Percentiles rank a stretch among this genome's conserved stretches.
Evolutionary conservation across 2,888 invertebrate genomes (phyloP).

Genomic region (Conchocele bisecta): DNA sequence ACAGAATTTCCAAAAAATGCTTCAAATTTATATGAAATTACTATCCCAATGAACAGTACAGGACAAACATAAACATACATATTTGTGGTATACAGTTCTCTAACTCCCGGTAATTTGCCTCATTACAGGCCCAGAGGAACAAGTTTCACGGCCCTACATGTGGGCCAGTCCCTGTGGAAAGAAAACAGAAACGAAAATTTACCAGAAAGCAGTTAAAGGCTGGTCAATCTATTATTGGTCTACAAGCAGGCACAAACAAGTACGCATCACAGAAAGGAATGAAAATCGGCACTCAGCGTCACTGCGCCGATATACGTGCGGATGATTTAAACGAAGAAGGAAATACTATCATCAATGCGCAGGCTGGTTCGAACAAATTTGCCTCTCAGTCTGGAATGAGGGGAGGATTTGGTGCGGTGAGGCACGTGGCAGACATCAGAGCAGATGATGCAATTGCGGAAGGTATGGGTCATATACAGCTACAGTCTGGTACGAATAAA

Average conservation of each 20-base stretch:
- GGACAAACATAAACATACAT: no score
- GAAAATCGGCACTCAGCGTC: constrained; percentile 72
- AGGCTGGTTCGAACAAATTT: constrained; percentile 80
- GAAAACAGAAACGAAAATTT: constrained; percentile 73
- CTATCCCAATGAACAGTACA: no score
- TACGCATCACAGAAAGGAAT: constrained; percentile 80
- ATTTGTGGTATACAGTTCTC: no score
- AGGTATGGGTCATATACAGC: constrained; percentile 70
- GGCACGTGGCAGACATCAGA: constrained; percentile 75
- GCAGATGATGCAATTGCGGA: constrained; percentile 67
- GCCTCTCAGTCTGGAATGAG: constrained; percentile 76
- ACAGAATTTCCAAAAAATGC: no score
- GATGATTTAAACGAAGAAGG: constrained; percentile 76
- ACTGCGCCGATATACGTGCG: constrained; percentile 80
- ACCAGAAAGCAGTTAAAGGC: constrained; percentile 74
- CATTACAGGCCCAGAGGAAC: constrained; percentile 74
- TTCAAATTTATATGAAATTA: no score
- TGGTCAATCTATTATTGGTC: constrained; percentile 66
- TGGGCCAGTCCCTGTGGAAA: constrained; percentile 74
- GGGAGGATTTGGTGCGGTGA: constrained; percentile 67
- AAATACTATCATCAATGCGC: constrained; percentile 76
- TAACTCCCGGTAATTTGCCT: no score
- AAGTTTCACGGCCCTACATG: constrained; percentile 75
- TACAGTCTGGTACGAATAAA: constrained; percentile 74
- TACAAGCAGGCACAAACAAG: constrained; percentile 81